phyloP scores from a whole-genome alignment of 2,113 vertebrate genomes.

The Dicaeum eximium region DNA sequence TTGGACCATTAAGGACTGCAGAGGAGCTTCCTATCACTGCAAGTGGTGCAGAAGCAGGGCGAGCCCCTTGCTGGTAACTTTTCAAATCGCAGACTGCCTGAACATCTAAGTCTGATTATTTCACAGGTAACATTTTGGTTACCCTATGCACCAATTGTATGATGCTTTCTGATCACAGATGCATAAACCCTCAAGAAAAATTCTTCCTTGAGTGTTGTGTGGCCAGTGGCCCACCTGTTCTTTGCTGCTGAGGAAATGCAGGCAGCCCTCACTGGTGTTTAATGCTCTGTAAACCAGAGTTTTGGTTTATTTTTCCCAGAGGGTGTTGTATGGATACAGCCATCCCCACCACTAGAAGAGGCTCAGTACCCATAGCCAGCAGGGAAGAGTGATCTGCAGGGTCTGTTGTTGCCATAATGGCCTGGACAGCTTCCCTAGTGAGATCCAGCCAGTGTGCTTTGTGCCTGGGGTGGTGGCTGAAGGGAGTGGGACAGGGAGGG shows the following conservation, averaged over 20 bases:
- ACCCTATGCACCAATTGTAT: fast-evolving
- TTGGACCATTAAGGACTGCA: not conserved
- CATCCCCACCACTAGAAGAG: fast-evolving
- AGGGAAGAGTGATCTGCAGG: not conserved
- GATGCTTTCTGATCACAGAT: not conserved
- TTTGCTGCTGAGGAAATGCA: not conserved
- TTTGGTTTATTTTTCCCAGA: not conserved
- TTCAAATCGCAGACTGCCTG: fast-evolving
- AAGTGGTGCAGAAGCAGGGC: not conserved
- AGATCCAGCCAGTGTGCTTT: not conserved
- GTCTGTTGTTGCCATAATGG: not conserved
- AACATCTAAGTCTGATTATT: not conserved
- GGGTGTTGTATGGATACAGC: not conserved
- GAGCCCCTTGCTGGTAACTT: not conserved
- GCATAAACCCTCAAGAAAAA: not conserved
- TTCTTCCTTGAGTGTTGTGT: not conserved
- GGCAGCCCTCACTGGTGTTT: not conserved
- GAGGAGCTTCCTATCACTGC: not conserved
- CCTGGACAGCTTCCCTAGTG: not conserved
- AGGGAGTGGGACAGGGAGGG: not conserved
- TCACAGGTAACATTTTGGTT: not conserved
- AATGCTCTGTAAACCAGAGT: not conserved
- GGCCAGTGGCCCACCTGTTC: not conserved
- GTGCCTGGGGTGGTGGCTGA: not conserved
- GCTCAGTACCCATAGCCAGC: fast-evolving